phyloP scores from a whole-genome alignment of 2,113 vertebrate genomes.

The Ptychochromis oligacanthus region DNA sequence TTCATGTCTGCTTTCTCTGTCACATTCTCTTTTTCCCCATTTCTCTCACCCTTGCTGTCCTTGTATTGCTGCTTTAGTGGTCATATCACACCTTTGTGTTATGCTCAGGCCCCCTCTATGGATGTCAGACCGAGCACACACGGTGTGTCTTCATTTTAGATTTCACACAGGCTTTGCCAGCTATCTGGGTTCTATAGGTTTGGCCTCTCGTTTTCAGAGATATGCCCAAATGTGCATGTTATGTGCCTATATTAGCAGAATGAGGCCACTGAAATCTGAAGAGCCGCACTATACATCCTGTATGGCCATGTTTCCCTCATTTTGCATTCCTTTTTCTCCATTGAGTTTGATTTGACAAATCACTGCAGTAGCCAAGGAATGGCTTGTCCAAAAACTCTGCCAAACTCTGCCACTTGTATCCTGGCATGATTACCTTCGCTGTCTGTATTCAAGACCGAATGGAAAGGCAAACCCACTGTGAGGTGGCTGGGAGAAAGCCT shows the following conservation, averaged over 20 bases:
- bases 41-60: conserved; percentile 47
- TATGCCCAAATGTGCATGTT: neutral
- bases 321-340: conserved; percentile 2
- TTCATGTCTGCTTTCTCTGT: conserved; percentile 25
- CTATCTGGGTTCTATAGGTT: neutral
- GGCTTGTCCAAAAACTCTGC: conserved; percentile 38
- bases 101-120: conserved; percentile 17
- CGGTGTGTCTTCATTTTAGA: conserved; percentile 26
- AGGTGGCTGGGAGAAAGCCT: conserved; percentile 10
- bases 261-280: neutral
- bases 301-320: neutral
- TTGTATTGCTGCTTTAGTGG: conserved; percentile 72
- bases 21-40: neutral
- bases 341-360: conserved; percentile 21
- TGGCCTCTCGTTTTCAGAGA: conserved; percentile 5
- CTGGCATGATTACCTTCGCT: conserved; percentile 27
- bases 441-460: conserved; percentile 20
- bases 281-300: neutral
- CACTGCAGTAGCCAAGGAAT: conserved; percentile 8
- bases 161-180: neutral
- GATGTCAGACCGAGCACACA: conserved; percentile 15
- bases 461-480: conserved; percentile 16
- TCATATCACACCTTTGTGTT: conserved; percentile 66
- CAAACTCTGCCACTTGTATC: conserved; percentile 26
- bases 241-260: neutral